A percentile compares a stretch with the other conserved stretches of the same genome.
phyloP scores from a whole-genome alignment of 2,113 vertebrate genomes.

The Microcebus griseorufus region DNA sequence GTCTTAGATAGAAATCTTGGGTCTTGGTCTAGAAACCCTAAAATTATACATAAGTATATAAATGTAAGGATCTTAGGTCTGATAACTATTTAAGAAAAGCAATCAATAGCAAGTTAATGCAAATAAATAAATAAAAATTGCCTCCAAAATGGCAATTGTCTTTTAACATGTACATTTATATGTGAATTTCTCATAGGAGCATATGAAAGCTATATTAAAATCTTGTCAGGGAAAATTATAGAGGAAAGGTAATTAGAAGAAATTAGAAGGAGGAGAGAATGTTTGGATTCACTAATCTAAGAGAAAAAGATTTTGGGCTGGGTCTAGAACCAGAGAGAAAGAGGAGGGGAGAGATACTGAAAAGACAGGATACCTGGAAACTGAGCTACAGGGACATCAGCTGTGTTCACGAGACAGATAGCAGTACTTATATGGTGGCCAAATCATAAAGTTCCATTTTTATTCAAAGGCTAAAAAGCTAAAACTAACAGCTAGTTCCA shows the following conservation, averaged over 20 bases:
- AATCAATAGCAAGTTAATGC: not conserved
- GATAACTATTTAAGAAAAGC: not conserved
- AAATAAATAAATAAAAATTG: not conserved
- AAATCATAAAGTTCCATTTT: not conserved
- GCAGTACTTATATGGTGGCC: not conserved
- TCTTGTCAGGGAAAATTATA: not conserved
- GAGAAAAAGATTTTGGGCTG: not conserved
- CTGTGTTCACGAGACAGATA: not conserved
- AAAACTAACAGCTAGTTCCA: not conserved
- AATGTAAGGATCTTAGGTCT: not conserved
- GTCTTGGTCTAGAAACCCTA: not conserved
- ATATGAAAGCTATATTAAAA: not conserved
- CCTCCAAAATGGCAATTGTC: not conserved
- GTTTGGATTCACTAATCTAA: not conserved
- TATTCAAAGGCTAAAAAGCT: not conserved
- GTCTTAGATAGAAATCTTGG: not conserved
- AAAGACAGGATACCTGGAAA: not conserved
- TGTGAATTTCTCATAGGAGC: not conserved
- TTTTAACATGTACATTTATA: not conserved
- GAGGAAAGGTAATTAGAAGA: not conserved
- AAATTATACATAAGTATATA: not conserved
- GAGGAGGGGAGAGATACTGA: not conserved
- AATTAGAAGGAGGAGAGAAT: not conserved
- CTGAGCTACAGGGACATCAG: not conserved
- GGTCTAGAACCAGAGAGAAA: not conserved